Evolutionary conservation across 2,797 vertebrate species (phyloP).

Genomic region (Simalia tracyae): DNA sequence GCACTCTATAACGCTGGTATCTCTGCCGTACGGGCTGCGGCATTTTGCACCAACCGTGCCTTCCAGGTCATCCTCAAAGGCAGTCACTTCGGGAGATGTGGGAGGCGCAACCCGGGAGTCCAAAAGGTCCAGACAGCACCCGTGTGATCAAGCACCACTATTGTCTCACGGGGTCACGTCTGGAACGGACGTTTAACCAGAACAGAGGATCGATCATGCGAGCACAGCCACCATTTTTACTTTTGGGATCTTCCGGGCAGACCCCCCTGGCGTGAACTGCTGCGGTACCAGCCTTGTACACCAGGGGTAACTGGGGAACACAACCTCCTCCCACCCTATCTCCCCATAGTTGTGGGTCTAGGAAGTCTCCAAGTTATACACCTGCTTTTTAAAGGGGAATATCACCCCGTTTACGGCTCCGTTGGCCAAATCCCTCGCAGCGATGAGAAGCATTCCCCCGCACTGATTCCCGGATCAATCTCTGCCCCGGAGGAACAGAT

Average conservation of each 20-base stretch:
- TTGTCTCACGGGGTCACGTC: too few relatives aligned
- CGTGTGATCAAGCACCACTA: too few relatives aligned
- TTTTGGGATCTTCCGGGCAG: background rate
- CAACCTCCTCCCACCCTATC: background rate
- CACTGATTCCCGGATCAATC: background rate
- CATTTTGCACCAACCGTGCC: too few relatives aligned
- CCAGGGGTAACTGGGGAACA: background rate
- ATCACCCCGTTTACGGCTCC: background rate
- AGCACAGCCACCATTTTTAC: background rate
- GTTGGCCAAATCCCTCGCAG: too few relatives aligned
- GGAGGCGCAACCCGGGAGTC: too few relatives aligned
- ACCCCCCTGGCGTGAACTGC: background rate
- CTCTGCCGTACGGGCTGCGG: too few relatives aligned
- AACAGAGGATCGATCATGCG: background rate
- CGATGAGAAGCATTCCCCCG: background rate
- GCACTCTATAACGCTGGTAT: too few relatives aligned
- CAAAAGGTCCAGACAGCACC: too few relatives aligned
- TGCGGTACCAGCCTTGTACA: background rate
- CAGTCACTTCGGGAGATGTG: too few relatives aligned
- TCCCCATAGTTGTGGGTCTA: background rate
- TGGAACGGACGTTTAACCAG: background rate
- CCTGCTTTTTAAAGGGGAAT: background rate
- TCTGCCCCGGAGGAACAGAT: accelerated
- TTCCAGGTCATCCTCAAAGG: too few relatives aligned
- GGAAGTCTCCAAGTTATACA: background rate